Conservation (phyloP, 2,888 invertebrate species). For the Apamea anceps region DNA sequence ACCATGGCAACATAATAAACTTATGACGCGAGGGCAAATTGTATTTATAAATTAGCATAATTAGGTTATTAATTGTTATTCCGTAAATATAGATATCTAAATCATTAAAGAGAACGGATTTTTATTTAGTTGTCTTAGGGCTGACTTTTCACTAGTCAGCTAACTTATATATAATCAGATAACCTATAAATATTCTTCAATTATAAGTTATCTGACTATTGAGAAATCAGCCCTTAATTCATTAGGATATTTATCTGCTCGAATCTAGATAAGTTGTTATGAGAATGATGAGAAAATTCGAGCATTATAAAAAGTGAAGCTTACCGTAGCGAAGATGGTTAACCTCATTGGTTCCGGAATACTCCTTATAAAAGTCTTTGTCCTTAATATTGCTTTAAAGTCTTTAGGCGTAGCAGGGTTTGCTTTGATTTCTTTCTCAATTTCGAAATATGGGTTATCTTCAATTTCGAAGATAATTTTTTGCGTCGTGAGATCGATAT, state of each 20-base stretch:
- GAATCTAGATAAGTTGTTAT: background rate
- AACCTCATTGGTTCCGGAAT: conserved; percentile 79
- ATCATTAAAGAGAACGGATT: background rate
- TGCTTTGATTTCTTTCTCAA: conserved; percentile 71
- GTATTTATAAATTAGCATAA: background rate
- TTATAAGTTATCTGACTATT: background rate
- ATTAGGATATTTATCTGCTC: background rate
- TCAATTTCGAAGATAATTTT: conserved; percentile 81
- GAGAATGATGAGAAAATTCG: background rate
- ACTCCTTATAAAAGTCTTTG: conserved; percentile 80
- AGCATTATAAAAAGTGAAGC: conserved; percentile 45
- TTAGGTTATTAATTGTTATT: background rate
- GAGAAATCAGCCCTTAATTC: background rate
- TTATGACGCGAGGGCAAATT: background rate
- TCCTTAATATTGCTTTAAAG: conserved; percentile 79
- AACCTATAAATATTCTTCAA: no score
- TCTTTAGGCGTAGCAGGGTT: conserved; percentile 75
- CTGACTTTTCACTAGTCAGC: no score
- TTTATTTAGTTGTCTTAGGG: background rate
- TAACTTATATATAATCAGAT: no score
- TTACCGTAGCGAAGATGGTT: conserved; percentile 84
- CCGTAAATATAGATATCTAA: background rate
- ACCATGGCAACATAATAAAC: background rate
- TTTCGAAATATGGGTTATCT: conserved; percentile 82
- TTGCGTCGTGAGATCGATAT: conserved; percentile 89